Evolutionary conservation across 2,113 vertebrate species (phyloP), one percentile per base, ranked within the genome.

Genomic region (Phaetusa simplex): DNA sequence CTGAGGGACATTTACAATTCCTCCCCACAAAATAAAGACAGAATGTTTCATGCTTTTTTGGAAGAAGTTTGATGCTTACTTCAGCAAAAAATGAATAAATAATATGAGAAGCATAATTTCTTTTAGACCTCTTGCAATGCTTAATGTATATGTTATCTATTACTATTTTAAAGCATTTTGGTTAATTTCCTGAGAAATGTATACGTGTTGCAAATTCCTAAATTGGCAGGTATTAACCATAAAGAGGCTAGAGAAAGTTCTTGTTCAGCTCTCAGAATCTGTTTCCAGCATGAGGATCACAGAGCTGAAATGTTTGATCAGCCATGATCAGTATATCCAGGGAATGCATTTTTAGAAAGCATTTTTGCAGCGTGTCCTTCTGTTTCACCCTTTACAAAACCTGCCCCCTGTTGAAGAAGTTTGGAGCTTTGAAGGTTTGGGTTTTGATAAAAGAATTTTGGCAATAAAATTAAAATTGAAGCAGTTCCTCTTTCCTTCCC

Each of bases 81-180:
- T 94, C 82, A 94, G 82, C 58, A 93, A 92, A 94, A 93, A 80
- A 19, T 45, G 29, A 91, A 92, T 72, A 92, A 94, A 91, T 88
- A 88, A 85, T 64, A 80, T 12, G 22, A 59, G 49, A 82, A 87
- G 14, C 29, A 65, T 74, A 50, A 47, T 89, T 88, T 95, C 58
- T 78, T 95, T 92, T 76, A 86, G 69, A 70, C 22, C 9, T 81
- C 77, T 86, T 90, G 40, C n/a, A 69, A 76, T 55, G 27, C 4
- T 76, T 87, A 82, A 40, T 59, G 29, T 65, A 15, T 45, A 22
- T 29, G 9, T 82, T 76, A 79, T 67, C 30, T 74, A 45, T 53
- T 64, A 52, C 45, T 42, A 36, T 43, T 56, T 82, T 71, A 85
- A 88, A 92, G 38, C 27, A 87, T 53, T 62, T 40, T 36, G 7